A percentile compares a stretch with the other conserved stretches of the same genome.
Conservation (phyloP, 1,140 invertebrate genomes). For the Sweltsa coloradensis region DNA sequence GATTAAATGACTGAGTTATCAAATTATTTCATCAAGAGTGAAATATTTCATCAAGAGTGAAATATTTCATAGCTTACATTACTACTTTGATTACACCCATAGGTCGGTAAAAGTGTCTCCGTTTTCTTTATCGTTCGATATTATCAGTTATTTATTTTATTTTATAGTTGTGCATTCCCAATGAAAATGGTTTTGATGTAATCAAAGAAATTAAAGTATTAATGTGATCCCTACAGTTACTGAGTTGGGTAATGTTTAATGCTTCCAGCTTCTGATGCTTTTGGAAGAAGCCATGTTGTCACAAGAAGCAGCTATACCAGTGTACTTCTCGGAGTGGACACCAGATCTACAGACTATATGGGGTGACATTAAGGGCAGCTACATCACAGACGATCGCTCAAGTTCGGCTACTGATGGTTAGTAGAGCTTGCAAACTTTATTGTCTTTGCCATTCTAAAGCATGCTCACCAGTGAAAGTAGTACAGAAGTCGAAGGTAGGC, state of each 20-base stretch:
- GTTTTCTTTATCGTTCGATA: no score
- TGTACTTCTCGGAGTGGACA: conserved; percentile 77
- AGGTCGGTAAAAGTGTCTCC: no score
- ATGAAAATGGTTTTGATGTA: no score
- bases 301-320: conserved; percentile 70
- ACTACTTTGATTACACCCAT: no score
- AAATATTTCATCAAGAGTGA: no score
- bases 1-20: no score
- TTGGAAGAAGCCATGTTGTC: conserved; percentile 72
- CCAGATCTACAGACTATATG: conserved; percentile 62
- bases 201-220: conserved; percentile 9
- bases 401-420: conserved; percentile 51
- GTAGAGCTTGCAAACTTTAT: no score
- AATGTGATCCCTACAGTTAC: conserved; percentile 4
- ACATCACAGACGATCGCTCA: conserved; percentile 31
- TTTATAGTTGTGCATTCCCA: no score
- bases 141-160: conserved; percentile 1
- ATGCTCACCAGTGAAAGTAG: no score
- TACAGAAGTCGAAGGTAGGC: no score
- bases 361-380: conserved; percentile 51
- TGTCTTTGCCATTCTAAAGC: conserved; percentile 2
- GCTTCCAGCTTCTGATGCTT: conserved; percentile 54
- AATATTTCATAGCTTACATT: no score
- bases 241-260: conserved; percentile 19
- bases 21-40: no score